Percentiles rank a stretch among this genome's conserved stretches.
These are phyloP conservation scores for Serinus canaria DNA, from an alignment of 2,113 vertebrate genomes.

Conservation along the genomic window DNA sequence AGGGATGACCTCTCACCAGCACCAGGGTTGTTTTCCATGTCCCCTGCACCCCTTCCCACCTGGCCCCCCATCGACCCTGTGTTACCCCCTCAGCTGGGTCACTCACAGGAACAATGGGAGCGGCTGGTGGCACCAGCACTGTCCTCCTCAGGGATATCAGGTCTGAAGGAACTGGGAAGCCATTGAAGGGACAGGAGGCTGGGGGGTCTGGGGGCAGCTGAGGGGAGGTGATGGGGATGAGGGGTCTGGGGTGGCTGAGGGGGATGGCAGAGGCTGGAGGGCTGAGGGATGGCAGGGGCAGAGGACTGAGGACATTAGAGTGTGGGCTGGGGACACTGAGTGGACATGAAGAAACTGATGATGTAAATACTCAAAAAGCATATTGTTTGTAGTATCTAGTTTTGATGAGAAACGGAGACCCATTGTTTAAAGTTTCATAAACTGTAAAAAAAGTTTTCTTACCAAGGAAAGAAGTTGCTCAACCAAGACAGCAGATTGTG, in stretches of 20 bases:
- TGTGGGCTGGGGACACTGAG: background rate
- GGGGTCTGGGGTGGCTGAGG: background rate
- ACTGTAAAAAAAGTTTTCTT: background rate
- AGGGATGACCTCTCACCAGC: background rate
- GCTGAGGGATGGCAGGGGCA: background rate
- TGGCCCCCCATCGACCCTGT: background rate
- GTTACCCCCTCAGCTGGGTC: background rate
- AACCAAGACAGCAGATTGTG: background rate
- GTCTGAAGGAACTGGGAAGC: background rate
- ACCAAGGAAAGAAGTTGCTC: background rate
- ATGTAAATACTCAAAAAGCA: background rate
- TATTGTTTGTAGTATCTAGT: background rate
- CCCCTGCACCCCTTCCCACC: fast-evolving
- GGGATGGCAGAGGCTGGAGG: too few species aligned
- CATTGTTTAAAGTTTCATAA: background rate
- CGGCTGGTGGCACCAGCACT: background rate
- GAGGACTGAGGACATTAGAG: background rate
- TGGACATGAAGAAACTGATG: background rate
- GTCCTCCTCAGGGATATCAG: background rate
- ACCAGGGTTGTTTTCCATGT: background rate
- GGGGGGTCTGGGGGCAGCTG: background rate
- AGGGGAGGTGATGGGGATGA: background rate
- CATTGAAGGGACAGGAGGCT: background rate
- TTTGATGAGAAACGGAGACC: background rate
- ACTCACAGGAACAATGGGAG: background rate